Base-by-base conservation (phyloP, 64 coral and sea anemone species). In the Stichodactyla helianthus region DNA sequence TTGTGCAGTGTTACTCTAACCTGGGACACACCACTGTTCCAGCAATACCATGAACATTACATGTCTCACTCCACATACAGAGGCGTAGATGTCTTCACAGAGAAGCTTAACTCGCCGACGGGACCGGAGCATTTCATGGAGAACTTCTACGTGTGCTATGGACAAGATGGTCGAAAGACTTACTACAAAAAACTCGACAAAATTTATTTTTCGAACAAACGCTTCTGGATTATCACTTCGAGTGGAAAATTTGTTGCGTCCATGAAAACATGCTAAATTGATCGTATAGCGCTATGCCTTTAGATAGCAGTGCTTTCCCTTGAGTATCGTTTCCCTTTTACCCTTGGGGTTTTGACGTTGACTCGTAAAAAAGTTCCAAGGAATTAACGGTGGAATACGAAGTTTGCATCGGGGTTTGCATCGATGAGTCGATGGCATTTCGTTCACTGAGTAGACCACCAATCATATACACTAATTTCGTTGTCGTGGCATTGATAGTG, bases 41-140 rank as follows among this genome's bases (percentile, higher is more conserved):
- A 92, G 18, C 97, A 93, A 26, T 99, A 99, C 79, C 97, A 94
- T 70, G 93, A 95, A 87, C 97, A 99, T 62, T 99, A 99, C 60
- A 70, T 93, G 59, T 87, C 93, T 6, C 88, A 92, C n/a, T 81
- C 93, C 11, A 92, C 91, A 51, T 99, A 92, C 64, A 93, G 94
- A 15, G 97, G 97, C 15, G 88, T 99, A 9, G 97, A 99, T 50
- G 93, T 99, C 11, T 99, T 99, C 27, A 99, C 97, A 5, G 97
- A 95, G 82, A 90, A 92, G 13, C 91, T 99, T 5, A 92, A 95
- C 52, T 92, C 93, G 19, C 93, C 97, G 52, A 85, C 60, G 23
- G 97, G 90, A 27, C 97, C 97, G 7, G 97, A 95, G 58, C 84
- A 95, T 54, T 92, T 99, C 17, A 99, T 99, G 97, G 97, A 99